Conservation (phyloP, 2,113 vertebrate genomes). For the Vulpes ferrilata region DNA sequence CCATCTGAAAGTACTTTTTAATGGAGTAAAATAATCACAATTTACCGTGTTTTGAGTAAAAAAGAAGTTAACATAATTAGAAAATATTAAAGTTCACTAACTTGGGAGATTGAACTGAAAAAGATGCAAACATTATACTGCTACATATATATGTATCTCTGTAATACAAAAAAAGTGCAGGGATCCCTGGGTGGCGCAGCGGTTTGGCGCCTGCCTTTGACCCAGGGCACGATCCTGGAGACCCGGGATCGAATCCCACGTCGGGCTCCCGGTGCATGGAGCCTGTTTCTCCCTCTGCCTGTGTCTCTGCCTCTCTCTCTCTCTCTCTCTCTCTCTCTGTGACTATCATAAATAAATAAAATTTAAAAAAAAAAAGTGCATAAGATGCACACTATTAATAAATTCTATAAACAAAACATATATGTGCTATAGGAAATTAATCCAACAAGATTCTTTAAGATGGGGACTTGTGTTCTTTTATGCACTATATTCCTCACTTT, state of each 20-base stretch:
- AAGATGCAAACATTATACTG: not conserved
- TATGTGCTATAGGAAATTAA: not conserved
- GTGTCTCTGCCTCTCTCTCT: too few species aligned
- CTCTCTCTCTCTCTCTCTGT: too few species aligned
- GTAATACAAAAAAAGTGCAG: not conserved
- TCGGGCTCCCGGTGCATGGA: too few species aligned
- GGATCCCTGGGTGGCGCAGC: too few species aligned
- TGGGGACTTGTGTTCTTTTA: not conserved
- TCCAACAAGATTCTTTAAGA: slow-evolving; percentile 13
- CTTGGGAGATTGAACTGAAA: slow-evolving; percentile 33
- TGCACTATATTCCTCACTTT: slow-evolving; percentile 42
- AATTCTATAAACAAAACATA: not conserved
- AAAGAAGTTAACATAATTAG: slow-evolving; percentile 38
- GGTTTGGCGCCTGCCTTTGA: too few species aligned
- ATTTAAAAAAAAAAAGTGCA: not conserved
- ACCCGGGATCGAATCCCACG: too few species aligned
- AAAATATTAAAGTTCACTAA: slow-evolving; percentile 4
- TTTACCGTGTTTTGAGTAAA: slow-evolving; percentile 39
- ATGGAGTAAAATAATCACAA: slow-evolving; percentile 4
- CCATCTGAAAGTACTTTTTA: slow-evolving; percentile 19
- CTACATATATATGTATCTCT: not conserved
- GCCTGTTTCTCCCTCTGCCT: too few species aligned
- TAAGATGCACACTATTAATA: not conserved
- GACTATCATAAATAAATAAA: too few species aligned
- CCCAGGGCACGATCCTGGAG: too few species aligned